Percentiles rank a stretch among this genome's conserved stretches.
These are phyloP conservation scores for Sternotherus odoratus DNA, from an alignment of 2,797 vertebrate species.

Conservation along the genomic window DNA sequence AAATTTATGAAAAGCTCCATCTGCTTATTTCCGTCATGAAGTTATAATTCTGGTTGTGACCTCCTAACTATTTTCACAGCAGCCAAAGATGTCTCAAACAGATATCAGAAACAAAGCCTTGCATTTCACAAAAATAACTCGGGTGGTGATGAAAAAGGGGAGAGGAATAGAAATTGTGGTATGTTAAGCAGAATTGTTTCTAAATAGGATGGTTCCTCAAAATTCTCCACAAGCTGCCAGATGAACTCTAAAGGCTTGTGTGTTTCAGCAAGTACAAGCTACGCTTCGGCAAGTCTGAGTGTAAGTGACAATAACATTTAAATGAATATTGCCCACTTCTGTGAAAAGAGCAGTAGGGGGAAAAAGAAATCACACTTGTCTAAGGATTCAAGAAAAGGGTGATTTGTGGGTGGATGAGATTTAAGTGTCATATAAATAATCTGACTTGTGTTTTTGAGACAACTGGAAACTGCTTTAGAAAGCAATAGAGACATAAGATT, in stretches of 20 bases:
- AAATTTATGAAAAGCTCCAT: not conserved
- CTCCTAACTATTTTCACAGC: not conserved
- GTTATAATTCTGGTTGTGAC: accelerated
- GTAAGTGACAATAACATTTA: conserved; percentile 50
- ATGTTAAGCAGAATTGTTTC: conserved; percentile 23
- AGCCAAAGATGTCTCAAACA: not conserved
- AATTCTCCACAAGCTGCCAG: conserved; percentile 20
- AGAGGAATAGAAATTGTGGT: not conserved
- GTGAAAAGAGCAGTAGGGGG: conserved; percentile 37
- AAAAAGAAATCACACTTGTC: conserved; percentile 56
- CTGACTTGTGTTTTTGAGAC: conserved; percentile 45
- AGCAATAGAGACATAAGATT: not conserved
- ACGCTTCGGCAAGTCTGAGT: conserved; percentile 47
- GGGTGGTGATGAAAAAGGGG: not conserved
- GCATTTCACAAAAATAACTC: not conserved
- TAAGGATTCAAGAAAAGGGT: conserved; percentile 63
- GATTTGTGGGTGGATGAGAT: conserved; percentile 68
- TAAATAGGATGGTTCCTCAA: conserved; percentile 26
- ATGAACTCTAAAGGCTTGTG: conserved; percentile 50
- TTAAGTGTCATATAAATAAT: conserved; percentile 67
- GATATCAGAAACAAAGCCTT: not conserved
- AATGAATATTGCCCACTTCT: conserved; percentile 50
- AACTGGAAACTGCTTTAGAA: conserved; percentile 42
- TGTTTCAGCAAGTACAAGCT: conserved; percentile 6
- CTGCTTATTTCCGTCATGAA: conserved; percentile 14